Evolutionary conservation across 2,888 invertebrate species (phyloP).

Genomic region (Ommatoiulus sabulosus): DNA sequence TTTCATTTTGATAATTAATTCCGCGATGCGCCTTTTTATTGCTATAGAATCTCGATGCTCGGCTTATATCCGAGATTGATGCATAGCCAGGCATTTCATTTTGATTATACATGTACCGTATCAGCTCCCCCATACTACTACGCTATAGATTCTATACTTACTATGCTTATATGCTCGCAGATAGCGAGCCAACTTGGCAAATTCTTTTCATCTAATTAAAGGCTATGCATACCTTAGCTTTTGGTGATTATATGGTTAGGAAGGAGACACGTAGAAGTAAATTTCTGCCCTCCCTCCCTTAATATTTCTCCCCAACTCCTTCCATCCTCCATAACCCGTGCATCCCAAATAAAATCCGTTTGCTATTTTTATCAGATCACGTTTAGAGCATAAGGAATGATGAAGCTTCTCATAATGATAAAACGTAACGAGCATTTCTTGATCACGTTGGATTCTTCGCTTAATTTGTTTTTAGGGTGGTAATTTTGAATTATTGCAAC

Average conservation of each 20-base stretch:
- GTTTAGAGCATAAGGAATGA: slow-evolving; percentile 40
- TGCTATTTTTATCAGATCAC: slow-evolving; percentile 40
- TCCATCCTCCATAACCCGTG: not conserved
- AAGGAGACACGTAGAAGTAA: not conserved
- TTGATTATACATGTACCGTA: not conserved
- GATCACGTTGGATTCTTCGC: slow-evolving; percentile 9
- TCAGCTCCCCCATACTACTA: not conserved
- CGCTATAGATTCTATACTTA: not conserved
- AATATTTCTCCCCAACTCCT: not conserved
- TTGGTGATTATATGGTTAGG: slow-evolving; percentile 17
- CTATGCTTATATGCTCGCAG: not conserved
- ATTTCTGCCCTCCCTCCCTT: not conserved
- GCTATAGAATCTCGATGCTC: slow-evolving; percentile 17
- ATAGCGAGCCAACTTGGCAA: not conserved
- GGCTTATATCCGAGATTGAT: not conserved
- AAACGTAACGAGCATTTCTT: slow-evolving; percentile 35
- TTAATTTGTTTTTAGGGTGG: slow-evolving; percentile 40
- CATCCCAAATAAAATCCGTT: slow-evolving; percentile 25
- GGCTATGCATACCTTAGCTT: slow-evolving; percentile 31
- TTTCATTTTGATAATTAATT: slow-evolving; percentile 31
- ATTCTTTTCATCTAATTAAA: slow-evolving; percentile 29
- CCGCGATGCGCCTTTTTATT: slow-evolving; percentile 24
- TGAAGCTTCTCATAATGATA: slow-evolving; percentile 35
- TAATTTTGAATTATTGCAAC: slow-evolving; percentile 36
- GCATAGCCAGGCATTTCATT: slow-evolving; percentile 3